Evolutionary conservation across 1,140 invertebrate species (phyloP).

Genomic region (Pachyrhynchus sulphureomaculatus): DNA sequence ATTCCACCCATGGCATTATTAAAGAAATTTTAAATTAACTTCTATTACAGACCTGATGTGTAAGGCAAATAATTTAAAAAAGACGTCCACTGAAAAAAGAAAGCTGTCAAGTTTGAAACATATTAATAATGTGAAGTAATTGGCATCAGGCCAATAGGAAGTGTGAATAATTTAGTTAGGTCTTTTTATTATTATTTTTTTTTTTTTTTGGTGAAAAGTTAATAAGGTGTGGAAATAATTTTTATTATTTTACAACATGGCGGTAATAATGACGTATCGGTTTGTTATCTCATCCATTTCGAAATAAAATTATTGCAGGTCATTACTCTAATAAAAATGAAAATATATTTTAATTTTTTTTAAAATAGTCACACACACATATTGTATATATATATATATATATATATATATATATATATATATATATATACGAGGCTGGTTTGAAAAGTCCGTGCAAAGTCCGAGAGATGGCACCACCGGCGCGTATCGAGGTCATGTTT

Average conservation of each 20-base stretch:
- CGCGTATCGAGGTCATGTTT: too few species aligned
- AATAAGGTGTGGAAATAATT: slow-evolving; percentile 15
- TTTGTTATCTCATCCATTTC: too few species aligned
- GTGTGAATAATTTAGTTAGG: slow-evolving; percentile 19
- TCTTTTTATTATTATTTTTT: slow-evolving; percentile 12
- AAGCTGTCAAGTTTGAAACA: slow-evolving; percentile 17
- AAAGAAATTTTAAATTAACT: slow-evolving; percentile 10
- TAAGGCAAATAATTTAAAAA: slow-evolving; percentile 12
- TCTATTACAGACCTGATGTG: slow-evolving; percentile 8
- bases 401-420: too few species aligned
- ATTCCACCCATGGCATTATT: slow-evolving; percentile 7
- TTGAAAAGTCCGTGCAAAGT: too few species aligned
- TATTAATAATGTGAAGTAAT: slow-evolving; percentile 25
- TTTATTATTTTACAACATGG: not conserved
- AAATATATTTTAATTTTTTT: too few species aligned
- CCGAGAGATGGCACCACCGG: too few species aligned
- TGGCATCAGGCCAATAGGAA: slow-evolving; percentile 24
- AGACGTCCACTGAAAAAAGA: slow-evolving; percentile 9
- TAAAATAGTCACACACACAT: too few species aligned
- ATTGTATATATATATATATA: too few species aligned
- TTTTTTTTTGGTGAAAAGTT: not conserved
- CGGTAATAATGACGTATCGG: too few species aligned
- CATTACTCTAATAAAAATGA: too few species aligned
- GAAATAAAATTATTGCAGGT: too few species aligned
- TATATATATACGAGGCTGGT: too few species aligned